A percentile compares a stretch with the other conserved stretches of the same genome.
Conservation (phyloP, 2,113 vertebrate genomes). For the Haemorhous mexicanus region DNA sequence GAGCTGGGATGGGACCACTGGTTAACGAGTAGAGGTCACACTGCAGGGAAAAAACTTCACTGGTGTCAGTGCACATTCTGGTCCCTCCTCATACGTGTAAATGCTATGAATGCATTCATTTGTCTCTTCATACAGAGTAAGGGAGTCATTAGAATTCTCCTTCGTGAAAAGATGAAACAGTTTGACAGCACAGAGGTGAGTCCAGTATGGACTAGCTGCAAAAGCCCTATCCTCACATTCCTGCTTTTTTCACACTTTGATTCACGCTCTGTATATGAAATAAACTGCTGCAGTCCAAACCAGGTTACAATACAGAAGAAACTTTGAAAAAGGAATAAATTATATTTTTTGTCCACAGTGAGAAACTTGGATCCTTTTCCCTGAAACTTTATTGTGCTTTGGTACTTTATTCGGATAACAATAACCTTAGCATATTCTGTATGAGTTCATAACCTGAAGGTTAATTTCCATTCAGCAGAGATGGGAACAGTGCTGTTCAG, state of each 20-base stretch:
- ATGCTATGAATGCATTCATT: not conserved
- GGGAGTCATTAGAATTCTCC: not conserved
- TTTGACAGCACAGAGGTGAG: not conserved
- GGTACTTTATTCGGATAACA: constrained; percentile 12
- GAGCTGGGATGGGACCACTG: not conserved
- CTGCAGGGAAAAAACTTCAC: not conserved
- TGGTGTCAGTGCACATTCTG: not conserved
- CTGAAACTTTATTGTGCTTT: not conserved
- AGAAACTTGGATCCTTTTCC: not conserved
- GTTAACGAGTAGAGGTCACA: not conserved
- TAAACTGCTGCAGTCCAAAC: not conserved
- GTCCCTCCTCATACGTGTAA: not conserved
- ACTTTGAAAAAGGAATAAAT: not conserved
- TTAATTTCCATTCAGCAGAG: constrained; percentile 16
- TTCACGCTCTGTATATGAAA: not conserved
- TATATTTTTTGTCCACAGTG: not conserved
- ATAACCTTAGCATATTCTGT: not conserved
- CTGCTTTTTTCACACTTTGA: not conserved
- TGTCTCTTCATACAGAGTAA: not conserved
- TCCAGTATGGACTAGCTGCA: not conserved
- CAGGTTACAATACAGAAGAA: not conserved
- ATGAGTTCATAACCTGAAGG: not conserved
- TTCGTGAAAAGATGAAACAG: not conserved
- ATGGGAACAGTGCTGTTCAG: not conserved
- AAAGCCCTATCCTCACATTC: not conserved